Evolutionary conservation across 1,140 invertebrate species (phyloP), one percentile per base, ranked within the genome.

Genomic region (Panagrolaimus sp.): DNA sequence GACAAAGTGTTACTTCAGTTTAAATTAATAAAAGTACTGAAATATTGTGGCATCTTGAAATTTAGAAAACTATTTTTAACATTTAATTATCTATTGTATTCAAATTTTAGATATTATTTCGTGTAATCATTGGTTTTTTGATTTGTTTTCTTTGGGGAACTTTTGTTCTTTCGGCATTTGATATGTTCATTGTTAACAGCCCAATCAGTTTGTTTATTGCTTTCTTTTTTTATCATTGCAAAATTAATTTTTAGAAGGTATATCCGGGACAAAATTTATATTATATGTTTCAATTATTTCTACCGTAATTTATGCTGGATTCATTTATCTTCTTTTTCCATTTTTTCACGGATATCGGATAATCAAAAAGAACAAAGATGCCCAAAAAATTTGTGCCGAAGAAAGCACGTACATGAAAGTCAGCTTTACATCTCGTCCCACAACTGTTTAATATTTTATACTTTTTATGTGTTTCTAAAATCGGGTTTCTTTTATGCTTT

Each of bases 181-280:
- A 58, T 21, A 58, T 58, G 52, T 58, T 58, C 28, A n/a, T 58
- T 12, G 28, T 58, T 21, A 14, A 28, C 21, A 26, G 21, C 21
- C 52, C 52, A 28, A 58, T 58, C 17, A 21, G 52, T 58, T n/a
- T 2, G 52, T 28, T 58, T 58, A n/a, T 21, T 21, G 21, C 17
- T 58, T 17, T 1, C 10, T 9, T 12, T 10, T 0, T n/a, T n/a
- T n/a, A n/a, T n/a, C n/a, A n/a, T n/a, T n/a, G n/a, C n/a, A n/a
- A n/a, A n/a, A n/a, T n/a, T n/a, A n/a, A n/a, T n/a, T 58, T 58
- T 58, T 28, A 58, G 52, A 21, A 21, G 52, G 52, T 58, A 26
- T 58, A 10, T n/a, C 15, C 10, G 15, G 52, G 2, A 21, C 52
- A 21, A 21, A 58, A 58, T 58, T 58, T 28, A 21, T 58, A 1